A percentile compares a stretch with the other conserved stretches of the same genome.
These are phyloP conservation scores for Tachina grossa DNA, from an alignment of 2,888 invertebrate species.

Conservation along the genomic window DNA sequence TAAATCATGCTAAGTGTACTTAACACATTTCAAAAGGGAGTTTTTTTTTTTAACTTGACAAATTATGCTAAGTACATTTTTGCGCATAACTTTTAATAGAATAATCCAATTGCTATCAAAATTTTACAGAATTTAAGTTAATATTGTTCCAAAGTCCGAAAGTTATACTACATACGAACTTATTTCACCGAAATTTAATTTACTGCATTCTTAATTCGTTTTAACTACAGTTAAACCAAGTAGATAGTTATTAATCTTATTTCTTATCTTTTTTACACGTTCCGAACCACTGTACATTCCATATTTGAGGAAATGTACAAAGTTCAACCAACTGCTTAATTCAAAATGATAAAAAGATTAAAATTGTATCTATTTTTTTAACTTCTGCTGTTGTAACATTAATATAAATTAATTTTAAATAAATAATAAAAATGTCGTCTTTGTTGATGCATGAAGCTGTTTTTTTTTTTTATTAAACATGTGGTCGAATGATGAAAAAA, in stretches of 20 bases:
- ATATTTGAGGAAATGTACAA: conserved; percentile 15
- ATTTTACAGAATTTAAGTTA: no score
- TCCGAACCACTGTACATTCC: neutral
- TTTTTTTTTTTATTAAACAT: conserved; percentile 14
- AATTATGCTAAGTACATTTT: no score
- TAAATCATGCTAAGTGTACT: no score
- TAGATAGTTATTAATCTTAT: neutral
- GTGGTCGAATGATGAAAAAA: conserved; percentile 37
- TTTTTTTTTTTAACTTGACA: no score
- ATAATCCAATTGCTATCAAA: no score
- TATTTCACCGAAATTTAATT: no score
- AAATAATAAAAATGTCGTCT: conserved; percentile 15
- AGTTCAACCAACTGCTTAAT: conserved; percentile 30
- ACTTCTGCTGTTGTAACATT: conserved; percentile 8
- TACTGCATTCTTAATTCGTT: no score
- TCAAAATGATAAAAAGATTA: conserved; percentile 1
- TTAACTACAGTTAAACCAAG: no score
- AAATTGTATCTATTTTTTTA: neutral
- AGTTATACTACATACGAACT: no score
- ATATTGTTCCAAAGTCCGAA: no score
- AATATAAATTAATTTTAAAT: conserved; percentile 11
- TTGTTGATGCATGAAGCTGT: conserved; percentile 33
- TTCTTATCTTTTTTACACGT: neutral
- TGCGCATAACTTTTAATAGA: no score
- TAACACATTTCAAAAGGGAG: no score